A percentile compares a stretch with the other conserved stretches of the same genome.
These are phyloP conservation scores for Clamator glandarius DNA, from an alignment of 2,797 vertebrate species.

Conservation along the genomic window DNA sequence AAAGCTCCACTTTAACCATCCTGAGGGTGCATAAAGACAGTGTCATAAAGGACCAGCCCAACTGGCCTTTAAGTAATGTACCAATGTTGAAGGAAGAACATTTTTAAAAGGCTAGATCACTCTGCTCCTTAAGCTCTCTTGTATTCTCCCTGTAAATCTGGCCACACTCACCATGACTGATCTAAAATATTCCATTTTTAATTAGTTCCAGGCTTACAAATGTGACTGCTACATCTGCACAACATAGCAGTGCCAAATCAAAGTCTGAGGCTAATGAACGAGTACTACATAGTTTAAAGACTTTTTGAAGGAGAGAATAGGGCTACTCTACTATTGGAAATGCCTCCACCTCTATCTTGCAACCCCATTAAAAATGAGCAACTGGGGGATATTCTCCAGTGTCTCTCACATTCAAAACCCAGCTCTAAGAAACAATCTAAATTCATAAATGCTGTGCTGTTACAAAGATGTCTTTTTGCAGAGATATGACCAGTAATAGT, in stretches of 20 bases:
- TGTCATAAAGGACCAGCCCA: not conserved
- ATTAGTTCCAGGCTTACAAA: constrained; percentile 79
- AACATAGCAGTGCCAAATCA: constrained; percentile 74
- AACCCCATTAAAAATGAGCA: constrained; percentile 8
- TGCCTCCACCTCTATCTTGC: not conserved
- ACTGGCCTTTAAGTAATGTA: constrained; percentile 44
- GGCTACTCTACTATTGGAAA: constrained; percentile 62
- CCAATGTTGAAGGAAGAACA: constrained; percentile 46
- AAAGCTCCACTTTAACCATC: constrained; percentile 5
- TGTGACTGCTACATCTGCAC: constrained; percentile 76
- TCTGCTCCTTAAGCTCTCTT: constrained; percentile 64
- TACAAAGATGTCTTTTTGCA: not conserved
- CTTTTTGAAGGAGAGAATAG: constrained; percentile 70
- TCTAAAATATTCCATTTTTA: constrained; percentile 83
- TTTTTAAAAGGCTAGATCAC: constrained; percentile 62
- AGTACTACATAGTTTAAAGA: constrained; percentile 68
- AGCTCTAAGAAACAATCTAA: not conserved
- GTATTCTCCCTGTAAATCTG: constrained; percentile 74
- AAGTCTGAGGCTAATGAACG: constrained; percentile 76
- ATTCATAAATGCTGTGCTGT: not conserved
- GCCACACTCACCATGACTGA: constrained; percentile 75
- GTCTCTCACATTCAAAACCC: not conserved
- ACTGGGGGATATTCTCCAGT: not conserved
- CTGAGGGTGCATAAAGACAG: not conserved
- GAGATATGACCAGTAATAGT: not conserved